Evolutionary conservation across 2,797 vertebrate genomes (phyloP), one percentile per base, ranked within the genome.

Genomic region (Pangasius mekongensis): DNA sequence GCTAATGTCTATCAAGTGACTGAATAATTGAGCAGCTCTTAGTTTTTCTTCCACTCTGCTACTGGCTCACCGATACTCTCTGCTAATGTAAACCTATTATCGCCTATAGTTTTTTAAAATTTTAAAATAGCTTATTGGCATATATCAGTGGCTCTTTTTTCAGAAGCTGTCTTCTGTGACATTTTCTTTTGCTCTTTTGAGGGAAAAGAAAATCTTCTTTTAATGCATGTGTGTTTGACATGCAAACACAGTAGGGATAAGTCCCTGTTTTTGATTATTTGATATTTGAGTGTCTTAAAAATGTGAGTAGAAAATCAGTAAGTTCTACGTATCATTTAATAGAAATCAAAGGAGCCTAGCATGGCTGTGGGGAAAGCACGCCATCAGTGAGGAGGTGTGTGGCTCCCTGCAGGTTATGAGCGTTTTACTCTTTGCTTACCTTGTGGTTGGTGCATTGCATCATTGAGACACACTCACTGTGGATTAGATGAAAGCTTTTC

Each of bases 1-100:
- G 80, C 83, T 89, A 83, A 88, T 78, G 81, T 91, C 83, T 92
- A 88, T 86, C 49, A 83, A 89, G 69, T 62, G 30, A 58, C 43
- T 91, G 87, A 91, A 91, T 91, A 85, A 90, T 91, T 92, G 36
- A 92, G 66, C 67, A 84, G 86, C 80, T 89, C 89, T 76, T 83
- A 73, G 76, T 92, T 91, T 88, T 86, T 83, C 87, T 87, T 89
- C 77, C 9, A 62, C 81, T 84, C n/a, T 33, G 54, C 74, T 56
- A 71, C 67, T 78, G 33, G 87, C 30, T 56, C 82, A 87, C 77
- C 49, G 49, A 39, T 24, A 36, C 54, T 36, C 64, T 64, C 77
- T 47, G 36, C 24, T 81, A 82, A 82, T 82, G 56, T 27, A 62
- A 82, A 43, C 78, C 78, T 80, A 56, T 80, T 58, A 69, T 66